Evolutionary conservation across 1,140 invertebrate genomes (phyloP).

Genomic region (Drosophila insularis): DNA sequence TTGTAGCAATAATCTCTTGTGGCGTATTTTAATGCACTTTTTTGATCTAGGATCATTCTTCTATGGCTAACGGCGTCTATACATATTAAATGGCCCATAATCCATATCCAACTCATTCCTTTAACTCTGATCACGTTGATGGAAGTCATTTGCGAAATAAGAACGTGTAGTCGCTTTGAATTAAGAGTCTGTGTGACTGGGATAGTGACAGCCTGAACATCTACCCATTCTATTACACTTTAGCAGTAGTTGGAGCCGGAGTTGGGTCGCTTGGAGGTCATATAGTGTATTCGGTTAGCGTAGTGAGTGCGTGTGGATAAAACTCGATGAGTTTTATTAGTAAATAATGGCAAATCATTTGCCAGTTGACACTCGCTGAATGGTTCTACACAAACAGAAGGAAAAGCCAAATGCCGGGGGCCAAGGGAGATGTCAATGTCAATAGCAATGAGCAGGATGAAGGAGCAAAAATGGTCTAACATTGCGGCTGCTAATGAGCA

Average conservation of each 20-base stretch:
- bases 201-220: conserved; percentile 24
- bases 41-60: no score
- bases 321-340: conserved; percentile 82
- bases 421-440: conserved; percentile 25
- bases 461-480: conserved; percentile 19
- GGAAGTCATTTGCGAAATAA: conserved; percentile 61
- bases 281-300: conserved; percentile 65
- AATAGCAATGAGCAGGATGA: conserved; percentile 19
- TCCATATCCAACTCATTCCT: not conserved
- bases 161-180: conserved; percentile 69
- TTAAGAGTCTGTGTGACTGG: conserved; percentile 46
- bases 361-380: conserved; percentile 77
- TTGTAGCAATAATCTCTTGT: no score
- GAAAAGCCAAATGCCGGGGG: not conserved
- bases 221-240: conserved; percentile 7
- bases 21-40: no score
- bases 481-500: conserved; percentile 76
- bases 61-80: no score
- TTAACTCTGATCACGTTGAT: conserved; percentile 39
- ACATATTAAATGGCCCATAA: not conserved
- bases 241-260: not conserved
- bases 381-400: conserved; percentile 14
- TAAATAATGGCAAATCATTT: conserved; percentile 82
- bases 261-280: not conserved
- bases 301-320: conserved; percentile 39